Evolutionary conservation across 2,888 invertebrate species (phyloP).

Genomic region (Noctua fimbriata): DNA sequence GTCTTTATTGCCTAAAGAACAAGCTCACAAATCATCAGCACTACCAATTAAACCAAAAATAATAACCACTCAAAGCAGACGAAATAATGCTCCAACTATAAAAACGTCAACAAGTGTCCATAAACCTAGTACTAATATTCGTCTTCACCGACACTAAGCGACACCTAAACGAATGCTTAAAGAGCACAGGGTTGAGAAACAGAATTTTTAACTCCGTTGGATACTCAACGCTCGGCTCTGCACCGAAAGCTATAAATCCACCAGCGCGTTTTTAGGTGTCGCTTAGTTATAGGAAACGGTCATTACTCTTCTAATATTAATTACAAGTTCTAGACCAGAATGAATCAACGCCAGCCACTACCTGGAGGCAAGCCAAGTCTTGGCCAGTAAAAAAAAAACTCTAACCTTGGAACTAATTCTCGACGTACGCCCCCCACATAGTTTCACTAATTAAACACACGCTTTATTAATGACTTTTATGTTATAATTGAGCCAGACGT

Average conservation of each 20-base stretch:
- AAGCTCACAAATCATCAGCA: background rate
- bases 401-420: conserved; percentile 74
- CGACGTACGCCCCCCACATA: conserved; percentile 63
- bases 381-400: conserved; percentile 69
- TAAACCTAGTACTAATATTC: conserved; percentile 29
- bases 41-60: conserved; percentile 7
- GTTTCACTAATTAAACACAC: conserved; percentile 62
- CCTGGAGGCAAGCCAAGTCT: conserved; percentile 78
- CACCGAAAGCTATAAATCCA: background rate
- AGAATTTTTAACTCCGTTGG: background rate
- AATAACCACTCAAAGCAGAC: conserved; percentile 7
- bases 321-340: conserved; percentile 59
- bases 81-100: conserved; percentile 29
- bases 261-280: background rate
- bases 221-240: background rate
- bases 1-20: background rate
- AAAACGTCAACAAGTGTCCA: conserved; percentile 45
- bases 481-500: conserved; percentile 58
- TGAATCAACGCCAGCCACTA: conserved; percentile 81
- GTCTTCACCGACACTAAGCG: background rate
- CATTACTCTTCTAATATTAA: conserved; percentile 48
- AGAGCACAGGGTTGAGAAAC: background rate
- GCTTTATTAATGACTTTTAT: conserved; percentile 63
- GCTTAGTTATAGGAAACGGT: background rate
- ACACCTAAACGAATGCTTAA: background rate